Evolutionary conservation across 2,888 invertebrate species (phyloP), one percentile per base, ranked within the genome.

Genomic region (Nipponacmea schrenckii): DNA sequence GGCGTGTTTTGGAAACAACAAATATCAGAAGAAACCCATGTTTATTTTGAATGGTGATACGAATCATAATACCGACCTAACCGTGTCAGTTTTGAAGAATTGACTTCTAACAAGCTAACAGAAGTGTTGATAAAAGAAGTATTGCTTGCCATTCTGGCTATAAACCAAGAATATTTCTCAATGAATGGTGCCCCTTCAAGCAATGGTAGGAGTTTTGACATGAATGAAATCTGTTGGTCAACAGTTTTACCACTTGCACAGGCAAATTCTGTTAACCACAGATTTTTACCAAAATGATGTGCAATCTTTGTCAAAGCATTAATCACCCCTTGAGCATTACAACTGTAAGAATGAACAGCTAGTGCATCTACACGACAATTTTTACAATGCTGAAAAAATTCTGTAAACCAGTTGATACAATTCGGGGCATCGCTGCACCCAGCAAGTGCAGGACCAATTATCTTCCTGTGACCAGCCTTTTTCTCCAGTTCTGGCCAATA

Each of bases 181-280:
- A 80, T 70, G 24, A 72, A 79, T 10, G 44, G 64, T 20, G 80
- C 74, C 15, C 73, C 69, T 63, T 80, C 79, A 45, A 80, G 68
- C 2, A 62, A 63, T 12, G 79, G 80, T 27, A 80, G 50, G 10
- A 80, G 44, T 2, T 67, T 68, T 62, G 74, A 70, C 76, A 80
- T 76, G 67, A 73, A 76, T 7, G 65, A n/a, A 8, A 79, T 66
- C 15, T 77, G 75, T 7, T 65, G 48, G 64, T 74, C 67, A n/a
- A 71, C 73, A 45, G 71, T 69, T 14, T 66, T 64, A n/a, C 74
- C 71, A 12, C 71, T 70, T 27, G 78, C 75, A 44, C 80, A 79
- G 2, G 79, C 77, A 68, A 79, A 77, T 67, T 80, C 79, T 0
- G 80, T 80, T 68, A 80, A 46, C 79, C 80, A 80, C 26, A 80